Evolutionary conservation across 1,140 invertebrate genomes (phyloP), one percentile per base, ranked within the genome.

Genomic region (Papilio glaucus): DNA sequence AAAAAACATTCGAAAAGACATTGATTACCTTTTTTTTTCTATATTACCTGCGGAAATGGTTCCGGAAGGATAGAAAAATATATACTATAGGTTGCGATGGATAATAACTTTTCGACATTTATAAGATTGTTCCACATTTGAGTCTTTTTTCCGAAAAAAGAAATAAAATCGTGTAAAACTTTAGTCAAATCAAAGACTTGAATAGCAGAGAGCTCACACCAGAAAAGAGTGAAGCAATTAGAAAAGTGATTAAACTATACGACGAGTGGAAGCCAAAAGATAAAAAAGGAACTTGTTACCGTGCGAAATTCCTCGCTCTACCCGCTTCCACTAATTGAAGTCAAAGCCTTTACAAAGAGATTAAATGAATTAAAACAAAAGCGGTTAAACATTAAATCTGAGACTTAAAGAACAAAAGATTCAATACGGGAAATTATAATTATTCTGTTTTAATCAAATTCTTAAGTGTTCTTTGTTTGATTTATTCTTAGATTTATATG

Each of bases 361-460:
- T 57, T 57, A 26, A 57, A 57, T 57, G 49, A 57, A 57, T 10
- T 57, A 57, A 57, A 57, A 57, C 49, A 57, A 57, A 57, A 57
- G 49, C 49, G 49, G 49, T 57, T 57, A 10, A 57, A 57, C 49
- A 57, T 57, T 57, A 57, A 57, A 57, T 57, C 12, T 57, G 12
- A 57, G 49, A 24, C 0, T 21, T 57, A 57, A 4, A 24, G 21
- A 57, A 57, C 29, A 6, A 33, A 33, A 33, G 29, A 33, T 57
- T 21, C 21, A 26, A 24, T 24, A 57, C 12, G 29, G 6, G 49
- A 26, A 4, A 26, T 57, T 4, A 21, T 24, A 57, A n/a, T n/a
- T n/a, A n/a, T n/a, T n/a, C n/a, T n/a, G n/a, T n/a, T n/a, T n/a
- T 33, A 6, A 33, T 33, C 2, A 33, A 33, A 33, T 33, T 33